Percentiles rank a stretch among this genome's conserved stretches.
Evolutionary conservation across 2,888 invertebrate species (phyloP).

Genomic region (Spialia ferax): DNA sequence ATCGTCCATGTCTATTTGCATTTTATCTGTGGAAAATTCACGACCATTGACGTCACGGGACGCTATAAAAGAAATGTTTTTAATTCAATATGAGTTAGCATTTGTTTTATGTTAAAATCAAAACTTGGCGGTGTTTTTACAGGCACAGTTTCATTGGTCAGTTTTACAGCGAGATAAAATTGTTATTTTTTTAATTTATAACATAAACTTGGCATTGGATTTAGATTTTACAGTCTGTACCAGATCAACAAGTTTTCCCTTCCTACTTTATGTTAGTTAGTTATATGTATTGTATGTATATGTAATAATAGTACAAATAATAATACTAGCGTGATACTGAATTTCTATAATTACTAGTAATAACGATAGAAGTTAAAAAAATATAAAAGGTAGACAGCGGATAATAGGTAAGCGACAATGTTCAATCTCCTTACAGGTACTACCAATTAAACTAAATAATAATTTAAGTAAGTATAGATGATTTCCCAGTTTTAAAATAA

Average conservation of each 20-base stretch:
- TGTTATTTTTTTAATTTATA: conserved; percentile 22
- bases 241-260: background rate
- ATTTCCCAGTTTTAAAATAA: background rate
- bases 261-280: too few relatives aligned
- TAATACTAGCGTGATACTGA: too few relatives aligned
- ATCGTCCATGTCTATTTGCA: conserved; percentile 54
- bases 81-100: conserved; percentile 35
- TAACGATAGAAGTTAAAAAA: too few relatives aligned
- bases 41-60: conserved; percentile 37
- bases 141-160: conserved; percentile 17
- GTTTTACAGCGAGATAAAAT: conserved; percentile 14
- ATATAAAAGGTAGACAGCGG: too few relatives aligned
- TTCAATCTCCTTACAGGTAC: too few relatives aligned
- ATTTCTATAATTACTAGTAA: too few relatives aligned
- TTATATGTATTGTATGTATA: too few relatives aligned
- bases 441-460: too few relatives aligned
- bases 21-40: conserved; percentile 44
- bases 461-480: too few relatives aligned
- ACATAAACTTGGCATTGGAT: conserved; percentile 14
- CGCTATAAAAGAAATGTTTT: conserved; percentile 42
- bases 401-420: too few relatives aligned
- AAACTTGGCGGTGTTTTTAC: conserved; percentile 33
- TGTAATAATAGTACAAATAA: too few relatives aligned
- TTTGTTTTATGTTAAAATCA: conserved; percentile 36
- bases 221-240: background rate